Conservation (phyloP, 2,888 invertebrate species). For the Leucophora obtusa region DNA sequence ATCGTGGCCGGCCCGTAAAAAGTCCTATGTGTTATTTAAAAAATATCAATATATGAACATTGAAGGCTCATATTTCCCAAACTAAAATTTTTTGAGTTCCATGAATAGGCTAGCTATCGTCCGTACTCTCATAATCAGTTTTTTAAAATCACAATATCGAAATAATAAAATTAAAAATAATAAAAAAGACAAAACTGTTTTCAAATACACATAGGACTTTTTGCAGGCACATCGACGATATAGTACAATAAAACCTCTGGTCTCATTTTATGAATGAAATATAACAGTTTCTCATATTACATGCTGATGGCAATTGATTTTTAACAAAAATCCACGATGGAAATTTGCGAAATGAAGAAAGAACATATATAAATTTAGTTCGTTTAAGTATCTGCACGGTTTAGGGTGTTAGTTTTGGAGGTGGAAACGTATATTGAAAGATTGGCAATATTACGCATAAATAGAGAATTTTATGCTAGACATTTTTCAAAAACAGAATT, state of each 20-base stretch:
- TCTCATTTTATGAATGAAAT: slow-evolving; percentile 61
- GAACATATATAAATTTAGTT: slow-evolving; percentile 46
- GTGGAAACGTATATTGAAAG: background rate
- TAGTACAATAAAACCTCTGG: slow-evolving; percentile 31
- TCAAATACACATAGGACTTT: too few relatives aligned
- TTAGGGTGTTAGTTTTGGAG: slow-evolving; percentile 46
- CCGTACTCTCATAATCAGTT: too few relatives aligned
- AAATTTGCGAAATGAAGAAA: slow-evolving; percentile 23
- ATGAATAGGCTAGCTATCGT: too few relatives aligned
- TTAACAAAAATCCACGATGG: slow-evolving; percentile 59
- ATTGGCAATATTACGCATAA: background rate
- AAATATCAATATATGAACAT: too few relatives aligned
- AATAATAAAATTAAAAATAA: too few relatives aligned
- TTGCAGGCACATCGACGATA: too few relatives aligned
- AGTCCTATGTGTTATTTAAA: too few relatives aligned
- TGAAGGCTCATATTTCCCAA: too few relatives aligned
- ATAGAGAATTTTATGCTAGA: background rate
- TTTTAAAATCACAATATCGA: too few relatives aligned
- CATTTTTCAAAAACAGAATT: background rate
- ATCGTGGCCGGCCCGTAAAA: too few relatives aligned
- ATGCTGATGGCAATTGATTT: slow-evolving; percentile 56
- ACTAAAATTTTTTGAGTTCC: too few relatives aligned
- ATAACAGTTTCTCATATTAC: slow-evolving; percentile 28
- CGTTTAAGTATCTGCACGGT: slow-evolving; percentile 39
- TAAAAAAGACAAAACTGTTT: too few relatives aligned